These are phyloP conservation scores for Lipophrys pholis DNA, from an alignment of 2,113 vertebrate genomes.

Conservation along the genomic window DNA sequence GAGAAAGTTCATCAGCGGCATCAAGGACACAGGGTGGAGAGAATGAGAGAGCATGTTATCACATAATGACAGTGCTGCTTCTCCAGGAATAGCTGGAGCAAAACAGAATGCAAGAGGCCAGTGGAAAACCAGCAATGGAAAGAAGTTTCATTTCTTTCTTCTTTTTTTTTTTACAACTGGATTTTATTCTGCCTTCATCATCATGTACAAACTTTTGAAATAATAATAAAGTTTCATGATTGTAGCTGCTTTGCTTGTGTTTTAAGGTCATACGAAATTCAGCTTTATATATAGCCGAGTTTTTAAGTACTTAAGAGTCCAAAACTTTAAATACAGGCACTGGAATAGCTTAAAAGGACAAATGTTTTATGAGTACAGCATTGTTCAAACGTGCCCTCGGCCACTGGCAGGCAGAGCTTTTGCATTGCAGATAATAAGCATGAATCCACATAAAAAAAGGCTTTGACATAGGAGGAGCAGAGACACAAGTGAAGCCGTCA, in stretches of 20 bases:
- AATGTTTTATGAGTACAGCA: slow-evolving; percentile 64
- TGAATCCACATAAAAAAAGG: slow-evolving; percentile 65
- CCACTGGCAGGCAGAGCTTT: slow-evolving; percentile 58
- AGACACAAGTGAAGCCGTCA: slow-evolving; percentile 74
- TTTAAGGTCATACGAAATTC: slow-evolving; percentile 54
- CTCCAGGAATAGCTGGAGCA: slow-evolving; percentile 55
- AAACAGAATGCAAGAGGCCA: slow-evolving; percentile 6
- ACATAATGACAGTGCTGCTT: slow-evolving; percentile 63
- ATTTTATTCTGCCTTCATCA: slow-evolving; percentile 70
- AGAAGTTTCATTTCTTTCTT: neutral
- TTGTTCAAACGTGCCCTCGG: slow-evolving; percentile 68
- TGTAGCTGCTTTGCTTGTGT: slow-evolving; percentile 41
- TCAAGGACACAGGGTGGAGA: slow-evolving; percentile 50
- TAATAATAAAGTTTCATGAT: slow-evolving; percentile 51
- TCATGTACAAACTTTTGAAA: slow-evolving; percentile 71
- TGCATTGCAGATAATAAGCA: slow-evolving; percentile 76
- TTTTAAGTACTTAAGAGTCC: slow-evolving; percentile 64
- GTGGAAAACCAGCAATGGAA: slow-evolving; percentile 15
- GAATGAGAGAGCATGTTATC: slow-evolving; percentile 51
- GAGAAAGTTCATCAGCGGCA: slow-evolving; percentile 28
- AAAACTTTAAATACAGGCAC: slow-evolving; percentile 76
- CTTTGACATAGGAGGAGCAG: slow-evolving; percentile 69
- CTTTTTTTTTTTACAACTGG: slow-evolving; percentile 54
- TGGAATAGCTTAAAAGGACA: slow-evolving; percentile 72
- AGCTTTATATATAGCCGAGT: slow-evolving; percentile 44